Evolutionary conservation across 2,113 vertebrate species (phyloP), one percentile per base, ranked within the genome.

Genomic region (Osmerus mordax): DNA sequence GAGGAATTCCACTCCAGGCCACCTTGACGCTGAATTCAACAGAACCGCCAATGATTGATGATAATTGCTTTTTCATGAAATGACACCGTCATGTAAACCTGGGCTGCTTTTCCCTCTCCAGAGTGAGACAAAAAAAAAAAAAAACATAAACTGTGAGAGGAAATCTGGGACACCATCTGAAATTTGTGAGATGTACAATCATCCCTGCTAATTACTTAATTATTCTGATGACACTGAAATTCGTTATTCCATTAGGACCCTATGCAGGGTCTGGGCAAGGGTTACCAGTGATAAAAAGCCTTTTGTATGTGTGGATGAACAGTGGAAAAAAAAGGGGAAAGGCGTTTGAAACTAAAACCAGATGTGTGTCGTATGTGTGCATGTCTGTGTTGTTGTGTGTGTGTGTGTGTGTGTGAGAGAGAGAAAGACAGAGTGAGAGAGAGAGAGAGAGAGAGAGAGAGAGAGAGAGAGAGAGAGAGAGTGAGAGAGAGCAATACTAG

Each of bases 341-440:
- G 80, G 76, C 77, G 83, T 87, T 78, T 81, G 67, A 88, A 89
- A 92, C 80, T 77, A 65, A 88, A 92, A 91, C 81, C 88, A 91
- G 89, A 91, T 90, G 89, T 89, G 77, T 87, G 82, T 54, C 8
- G 8, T 65, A 14, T 70, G 67, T 18, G 28, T 65, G 63, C 55
- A 13, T 58, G 59, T 25, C 18, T 32, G 72, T 47, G 68, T 36
- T 73, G 61, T 69, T 25, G 41, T 11, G 41, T 36, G 32, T 36
- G 32, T 36, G 32, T 36, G 32, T 36, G 5, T 36, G 41, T 12
- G 41, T 8, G 41, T 9, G 41, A 1, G 41, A 47, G 8, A 47
- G 41, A 47, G 41, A 47, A 1, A 47, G 41, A 47, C 1, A 47
- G 41, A 47, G 41, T 9, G 7, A 47, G 41, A 47, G 7, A 47